Evolutionary conservation across 2,113 vertebrate genomes (phyloP).

Genomic region (Cochlearius cochlearius): DNA sequence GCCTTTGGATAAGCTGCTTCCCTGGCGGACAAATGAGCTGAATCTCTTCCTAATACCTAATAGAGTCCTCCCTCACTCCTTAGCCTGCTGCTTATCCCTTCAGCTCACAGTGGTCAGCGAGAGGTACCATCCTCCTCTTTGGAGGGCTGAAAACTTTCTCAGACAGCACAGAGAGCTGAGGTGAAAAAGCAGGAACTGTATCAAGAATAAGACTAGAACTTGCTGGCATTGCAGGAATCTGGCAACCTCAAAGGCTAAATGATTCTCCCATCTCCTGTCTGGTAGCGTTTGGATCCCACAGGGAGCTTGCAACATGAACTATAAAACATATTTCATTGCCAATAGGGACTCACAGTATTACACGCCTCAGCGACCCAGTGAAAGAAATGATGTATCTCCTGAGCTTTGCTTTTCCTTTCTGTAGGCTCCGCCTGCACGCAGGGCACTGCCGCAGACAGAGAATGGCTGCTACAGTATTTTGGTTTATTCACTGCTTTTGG

Average conservation of each 20-base stretch:
- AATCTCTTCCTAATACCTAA: not conserved
- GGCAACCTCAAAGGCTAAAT: not conserved
- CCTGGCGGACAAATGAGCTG: not conserved
- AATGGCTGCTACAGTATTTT: not conserved
- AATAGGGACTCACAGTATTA: not conserved
- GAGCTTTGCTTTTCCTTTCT: not conserved
- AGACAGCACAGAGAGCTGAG: not conserved
- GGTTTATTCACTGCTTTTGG: not conserved
- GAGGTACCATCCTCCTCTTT: not conserved
- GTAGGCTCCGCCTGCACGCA: not conserved
- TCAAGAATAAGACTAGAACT: not conserved
- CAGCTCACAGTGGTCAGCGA: not conserved
- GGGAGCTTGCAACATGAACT: not conserved
- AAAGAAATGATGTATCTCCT: not conserved
- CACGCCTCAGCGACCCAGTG: accelerated
- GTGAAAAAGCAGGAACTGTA: not conserved
- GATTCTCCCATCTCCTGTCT: too few species aligned
- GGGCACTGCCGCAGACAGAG: not conserved
- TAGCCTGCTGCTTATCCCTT: not conserved
- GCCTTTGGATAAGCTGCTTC: not conserved
- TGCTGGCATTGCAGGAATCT: not conserved
- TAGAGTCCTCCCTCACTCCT: not conserved
- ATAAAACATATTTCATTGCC: not conserved
- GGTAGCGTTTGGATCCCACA: not conserved
- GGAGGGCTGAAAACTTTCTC: not conserved